Evolutionary conservation across 2,113 vertebrate species (phyloP).

Genomic region (Ahaetulla prasina): DNA sequence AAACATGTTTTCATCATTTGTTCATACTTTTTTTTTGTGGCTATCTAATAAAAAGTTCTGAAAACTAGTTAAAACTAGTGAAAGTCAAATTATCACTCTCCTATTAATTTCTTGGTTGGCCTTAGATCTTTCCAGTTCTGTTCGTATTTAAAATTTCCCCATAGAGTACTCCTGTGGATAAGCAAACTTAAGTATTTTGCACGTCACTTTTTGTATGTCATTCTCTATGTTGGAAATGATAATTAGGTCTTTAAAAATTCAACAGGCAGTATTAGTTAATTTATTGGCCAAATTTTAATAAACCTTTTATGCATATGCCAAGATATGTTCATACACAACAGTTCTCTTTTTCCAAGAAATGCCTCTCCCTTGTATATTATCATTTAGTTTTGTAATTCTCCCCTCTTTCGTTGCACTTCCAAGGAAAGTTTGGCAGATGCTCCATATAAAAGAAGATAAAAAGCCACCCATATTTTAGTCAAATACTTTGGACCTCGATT

Average conservation of each 20-base stretch:
- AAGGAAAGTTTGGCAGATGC: background rate
- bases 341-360: background rate
- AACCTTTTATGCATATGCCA: background rate
- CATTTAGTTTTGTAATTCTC: background rate
- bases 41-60: conserved; percentile 6
- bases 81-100: background rate
- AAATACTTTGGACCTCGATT: background rate
- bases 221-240: too few relatives aligned
- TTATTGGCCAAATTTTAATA: background rate
- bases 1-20: background rate
- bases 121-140: background rate
- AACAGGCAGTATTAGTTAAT: background rate
- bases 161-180: background rate
- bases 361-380: background rate
- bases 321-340: background rate
- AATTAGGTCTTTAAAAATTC: background rate
- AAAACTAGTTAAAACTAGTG: background rate
- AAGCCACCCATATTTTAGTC: background rate
- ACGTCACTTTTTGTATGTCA: background rate
- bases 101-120: background rate
- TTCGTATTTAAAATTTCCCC: background rate
- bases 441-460: background rate
- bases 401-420: background rate
- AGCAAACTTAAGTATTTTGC: background rate
- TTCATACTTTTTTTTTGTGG: background rate